Conservation (phyloP, 2,797 vertebrate species). For the Stomatorhinus walkeri region DNA sequence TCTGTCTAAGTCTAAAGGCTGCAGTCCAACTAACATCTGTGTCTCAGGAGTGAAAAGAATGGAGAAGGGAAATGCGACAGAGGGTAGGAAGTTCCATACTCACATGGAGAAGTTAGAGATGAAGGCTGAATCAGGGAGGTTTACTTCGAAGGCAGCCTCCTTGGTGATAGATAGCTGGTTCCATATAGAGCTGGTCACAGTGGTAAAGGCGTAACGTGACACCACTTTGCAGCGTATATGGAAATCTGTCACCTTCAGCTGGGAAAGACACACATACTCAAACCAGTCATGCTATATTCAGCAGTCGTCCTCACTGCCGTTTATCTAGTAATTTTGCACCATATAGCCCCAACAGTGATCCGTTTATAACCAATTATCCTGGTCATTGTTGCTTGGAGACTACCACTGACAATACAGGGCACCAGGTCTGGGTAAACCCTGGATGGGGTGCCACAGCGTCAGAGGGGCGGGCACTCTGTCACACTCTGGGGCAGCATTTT, state of each 20-base stretch:
- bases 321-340: neutral
- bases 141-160: constrained; percentile 73
- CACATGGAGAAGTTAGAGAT: constrained; percentile 83
- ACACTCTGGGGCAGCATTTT: neutral
- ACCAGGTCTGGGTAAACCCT: neutral
- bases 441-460: neutral
- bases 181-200: constrained; percentile 64
- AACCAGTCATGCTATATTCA: neutral
- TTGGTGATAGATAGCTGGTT: constrained; percentile 68
- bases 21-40: neutral
- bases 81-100: constrained; percentile 39
- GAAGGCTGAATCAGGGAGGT: constrained; percentile 71
- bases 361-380: neutral
- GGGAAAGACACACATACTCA: constrained; percentile 23
- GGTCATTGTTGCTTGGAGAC: neutral
- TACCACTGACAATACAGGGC: neutral
- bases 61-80: neutral
- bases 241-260: constrained; percentile 73
- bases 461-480: neutral
- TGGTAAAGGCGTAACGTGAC: constrained; percentile 69
- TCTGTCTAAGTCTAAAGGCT: neutral
- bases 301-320: neutral
- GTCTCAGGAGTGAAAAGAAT: neutral
- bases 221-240: constrained; percentile 63
- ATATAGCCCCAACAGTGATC: neutral